Base-by-base conservation (phyloP, 1,140 invertebrate genomes). In the Drosophila ironensis region DNA sequence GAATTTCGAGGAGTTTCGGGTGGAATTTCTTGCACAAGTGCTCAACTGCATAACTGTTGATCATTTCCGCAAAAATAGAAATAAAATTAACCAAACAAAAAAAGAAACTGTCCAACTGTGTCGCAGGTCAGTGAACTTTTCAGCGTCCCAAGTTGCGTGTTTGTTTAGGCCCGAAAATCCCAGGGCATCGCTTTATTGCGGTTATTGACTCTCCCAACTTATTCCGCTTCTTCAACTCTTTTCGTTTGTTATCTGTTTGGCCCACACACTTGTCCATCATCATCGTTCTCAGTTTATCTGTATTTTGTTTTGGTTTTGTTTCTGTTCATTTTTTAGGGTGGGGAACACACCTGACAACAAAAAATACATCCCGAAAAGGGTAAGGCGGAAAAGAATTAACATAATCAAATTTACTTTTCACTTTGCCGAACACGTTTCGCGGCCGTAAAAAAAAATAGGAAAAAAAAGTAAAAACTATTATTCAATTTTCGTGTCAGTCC, bases 101-200 rank as follows among this genome's bases (percentile, higher is more conserved):
- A 37, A 17, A 37, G 4, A 52, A 54, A 45, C 53, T 69, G 63
- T 52, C 41, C 64, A 64, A 57, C 28, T 45, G 46, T 74, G 59
- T 81, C 78, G 61, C 22, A 82, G 78, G 72, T 84, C 78, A 56
- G 50, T 84, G 77, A 82, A 77, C 77, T 42, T 41, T 35, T 9
- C 24, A 33, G 42, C 72, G 33, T 16, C 42, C 16, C 56, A 57
- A 67, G 57, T 60, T 82, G 69, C 78, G 78, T 84, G 74, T 84
- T 84, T 86, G 48, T 57, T 86, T 84, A 84, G 80, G 80, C 74
- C 60, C 57, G 14, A 60, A 78, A 81, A 67, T 61, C 50, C 56
- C 50, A 81, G 11, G 11, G 44, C 56, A 52, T 52, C 56, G 37
- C 61, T 69, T 71, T 42, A 69, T 48, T 61, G 67, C 74, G 74